Base-by-base conservation (phyloP, 2,888 invertebrate genomes). In the Panopea generosa region DNA sequence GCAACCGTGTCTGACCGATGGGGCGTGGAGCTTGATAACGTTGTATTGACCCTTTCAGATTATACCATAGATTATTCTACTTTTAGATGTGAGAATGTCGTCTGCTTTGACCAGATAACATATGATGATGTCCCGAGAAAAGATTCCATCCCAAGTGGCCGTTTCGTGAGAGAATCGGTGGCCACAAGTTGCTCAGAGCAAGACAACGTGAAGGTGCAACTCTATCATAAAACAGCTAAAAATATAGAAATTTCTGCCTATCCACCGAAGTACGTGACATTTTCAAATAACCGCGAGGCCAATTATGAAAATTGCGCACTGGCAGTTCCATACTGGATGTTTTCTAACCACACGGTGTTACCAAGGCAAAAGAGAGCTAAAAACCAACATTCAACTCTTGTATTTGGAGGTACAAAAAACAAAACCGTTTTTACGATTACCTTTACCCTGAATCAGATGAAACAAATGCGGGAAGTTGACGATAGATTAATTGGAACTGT, bases 181-280 rank as follows among this genome's bases (percentile, higher is more conserved):
- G 40, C 59, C 9, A 77, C 84, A 0, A 65, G 73, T 24, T 85
- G 85, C 55, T 69, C 84, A 9, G 85, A 85, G 50, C 72, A 70
- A 22, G 83, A 84, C 53, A 85, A 84, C 59, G 55, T 83, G 22
- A 75, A 83, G 50, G 65, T 86, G 0, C 77, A 81, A 9, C 47
- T 85, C 11, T 81, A 74, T 49, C 84, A 86, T 52, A 70, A 72
- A 1, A 66, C 56, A 9, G 66, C 80, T 1, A 63, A 49, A 38
- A 52, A 61, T 6, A 83, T 84, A 56, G 75, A 68, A 20, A 75
- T 86, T 11, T 77, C 71, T 20, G 82, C 84, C 1, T 77, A 70
- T 29, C 56, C 74, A 26, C 86, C 86, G 0, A 57, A 71, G 22
- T 86, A 85, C 68, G 49, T 70, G 6, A 78, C 84, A 4, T 78